Evolutionary conservation across 2,113 vertebrate genomes (phyloP), one percentile per base, ranked within the genome.

Genomic region (Tapirus terrestris): DNA sequence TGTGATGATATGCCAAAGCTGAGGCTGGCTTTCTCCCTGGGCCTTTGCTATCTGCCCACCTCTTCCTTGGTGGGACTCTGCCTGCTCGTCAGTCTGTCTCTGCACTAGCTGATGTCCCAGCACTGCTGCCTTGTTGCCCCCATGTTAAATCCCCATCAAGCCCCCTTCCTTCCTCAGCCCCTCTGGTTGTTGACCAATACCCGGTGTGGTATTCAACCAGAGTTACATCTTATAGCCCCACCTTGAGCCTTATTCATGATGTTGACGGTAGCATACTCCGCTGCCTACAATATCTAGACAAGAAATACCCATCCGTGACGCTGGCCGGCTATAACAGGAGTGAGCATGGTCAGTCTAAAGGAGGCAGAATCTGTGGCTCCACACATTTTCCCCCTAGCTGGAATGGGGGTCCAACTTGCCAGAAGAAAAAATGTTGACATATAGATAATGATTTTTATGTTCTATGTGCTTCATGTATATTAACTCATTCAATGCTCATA

Each of bases 1-100:
- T 21, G 43, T 1, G 1, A 17, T 6, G 12, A 12, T 0, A 3
- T 5, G 2, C 2, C n/a, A 9, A 6, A n/a, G 29, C 5, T 0
- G 0, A 1, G 17, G 4, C 36, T 18, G 10, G 6, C 11, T 53
- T 29, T 21, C 27, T 53, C 45, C 27, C 2, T 14, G 20, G n/a
- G 8, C 21, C 17, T 61, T 33, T 33, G 68, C 36, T 8, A 1
- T 31, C 10, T 5, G 23, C 31, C 4, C 0, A 0, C 13, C 6
- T 10, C 11, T n/a, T 43, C 67, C 18, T 73, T 10, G 0, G 82
- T 4, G 21, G 48, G 63, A 33, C 73, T 63, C 31, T 9, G 21
- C 16, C 72, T 21, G 20, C 80, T 43, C 20, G 2, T 0, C 3
- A 31, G 67, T 60, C 23, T 23, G 4, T 13, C 12, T 25, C 75